phyloP scores from a whole-genome alignment of 2,113 vertebrate genomes.

The Hassar affinis region DNA sequence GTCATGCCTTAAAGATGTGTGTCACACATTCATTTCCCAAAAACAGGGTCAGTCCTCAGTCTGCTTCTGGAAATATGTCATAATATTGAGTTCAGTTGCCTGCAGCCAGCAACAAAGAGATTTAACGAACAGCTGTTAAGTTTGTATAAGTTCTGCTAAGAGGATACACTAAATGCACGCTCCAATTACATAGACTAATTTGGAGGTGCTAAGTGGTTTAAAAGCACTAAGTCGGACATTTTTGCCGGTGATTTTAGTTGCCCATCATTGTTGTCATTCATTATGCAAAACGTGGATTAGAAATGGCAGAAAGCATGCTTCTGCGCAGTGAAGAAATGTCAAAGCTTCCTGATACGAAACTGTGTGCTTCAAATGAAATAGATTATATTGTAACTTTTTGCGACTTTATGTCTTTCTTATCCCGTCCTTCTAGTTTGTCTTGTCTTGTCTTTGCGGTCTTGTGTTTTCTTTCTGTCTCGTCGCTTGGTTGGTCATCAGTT shows the following conservation, averaged over 20 bases:
- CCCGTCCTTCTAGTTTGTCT: background rate
- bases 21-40: constrained; percentile 45
- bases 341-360: background rate
- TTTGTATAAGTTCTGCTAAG: constrained; percentile 41
- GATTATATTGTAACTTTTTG: background rate
- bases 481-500: constrained; percentile 66
- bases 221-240: constrained; percentile 17
- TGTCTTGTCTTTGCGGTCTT: constrained; percentile 18
- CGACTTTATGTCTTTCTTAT: background rate
- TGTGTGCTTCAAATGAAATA: background rate
- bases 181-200: constrained; percentile 29
- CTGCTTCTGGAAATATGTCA: constrained; percentile 45
- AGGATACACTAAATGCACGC: constrained; percentile 14
- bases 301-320: constrained; percentile 34
- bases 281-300: background rate
- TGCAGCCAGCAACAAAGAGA: constrained; percentile 30
- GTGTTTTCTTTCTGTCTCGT: constrained; percentile 65
- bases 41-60: constrained; percentile 54
- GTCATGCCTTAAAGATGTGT: constrained; percentile 48
- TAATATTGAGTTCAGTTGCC: constrained; percentile 45
- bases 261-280: constrained; percentile 25
- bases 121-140: constrained; percentile 37
- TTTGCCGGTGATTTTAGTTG: constrained; percentile 29
- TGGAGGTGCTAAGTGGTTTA: constrained; percentile 19
- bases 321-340: constrained; percentile 54